Conservation (phyloP, 2,888 invertebrate species). For the Ecdyonurus torrentis region DNA sequence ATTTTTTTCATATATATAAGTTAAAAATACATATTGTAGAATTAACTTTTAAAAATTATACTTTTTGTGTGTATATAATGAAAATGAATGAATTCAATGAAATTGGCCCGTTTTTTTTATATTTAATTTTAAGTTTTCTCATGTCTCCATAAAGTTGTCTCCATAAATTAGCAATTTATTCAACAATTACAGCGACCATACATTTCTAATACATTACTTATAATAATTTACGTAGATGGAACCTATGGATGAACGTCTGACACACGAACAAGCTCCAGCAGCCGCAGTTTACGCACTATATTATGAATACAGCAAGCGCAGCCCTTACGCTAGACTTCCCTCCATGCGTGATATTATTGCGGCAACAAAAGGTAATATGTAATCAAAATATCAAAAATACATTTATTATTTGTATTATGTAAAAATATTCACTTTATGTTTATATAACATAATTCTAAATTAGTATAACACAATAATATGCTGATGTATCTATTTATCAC, state of each 20-base stretch:
- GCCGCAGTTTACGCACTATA: conserved; percentile 59
- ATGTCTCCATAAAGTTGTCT: too few species aligned
- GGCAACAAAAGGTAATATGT: conserved; percentile 36
- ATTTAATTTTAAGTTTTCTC: too few species aligned
- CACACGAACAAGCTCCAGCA: conserved; percentile 59
- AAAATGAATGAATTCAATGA: too few species aligned
- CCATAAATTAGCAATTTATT: too few species aligned
- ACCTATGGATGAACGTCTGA: conserved; percentile 1
- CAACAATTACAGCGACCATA: neutral
- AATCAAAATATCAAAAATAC: conserved; percentile 6
- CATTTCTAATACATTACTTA: neutral
- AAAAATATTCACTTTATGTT: neutral
- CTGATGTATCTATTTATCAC: too few species aligned
- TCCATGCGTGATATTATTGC: conserved; percentile 58
- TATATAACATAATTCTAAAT: neutral
- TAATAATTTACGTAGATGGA: neutral
- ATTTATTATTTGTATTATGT: neutral
- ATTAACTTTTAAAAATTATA: too few species aligned
- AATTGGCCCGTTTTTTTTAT: too few species aligned
- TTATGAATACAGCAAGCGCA: conserved; percentile 62
- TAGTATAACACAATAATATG: too few species aligned
- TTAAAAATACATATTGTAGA: neutral
- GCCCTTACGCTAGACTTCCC: conserved; percentile 59
- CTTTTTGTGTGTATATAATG: neutral
- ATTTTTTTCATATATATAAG: neutral